Percentiles rank a stretch among this genome's conserved stretches.
phyloP scores from a whole-genome alignment of 2,797 vertebrate genomes.

The Galaxias olidus region DNA sequence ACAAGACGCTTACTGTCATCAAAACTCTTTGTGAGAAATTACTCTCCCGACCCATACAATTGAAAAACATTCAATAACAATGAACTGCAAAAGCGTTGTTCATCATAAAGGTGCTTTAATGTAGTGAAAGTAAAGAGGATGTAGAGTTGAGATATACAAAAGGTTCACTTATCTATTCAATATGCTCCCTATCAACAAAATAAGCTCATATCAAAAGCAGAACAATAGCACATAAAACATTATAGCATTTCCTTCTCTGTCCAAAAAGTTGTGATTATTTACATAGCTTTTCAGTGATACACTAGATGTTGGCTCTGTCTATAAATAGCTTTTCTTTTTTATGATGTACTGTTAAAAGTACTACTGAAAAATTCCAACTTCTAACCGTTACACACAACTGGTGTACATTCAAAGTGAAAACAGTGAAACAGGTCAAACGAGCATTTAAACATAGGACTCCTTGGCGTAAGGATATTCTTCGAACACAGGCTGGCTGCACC shows the following conservation, averaged over 20 bases:
- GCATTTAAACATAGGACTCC: constrained; percentile 89
- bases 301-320: constrained; percentile 57
- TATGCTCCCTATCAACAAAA: constrained; percentile 35
- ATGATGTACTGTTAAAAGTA: constrained; percentile 65
- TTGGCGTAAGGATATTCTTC: constrained; percentile 86
- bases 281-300: constrained; percentile 72
- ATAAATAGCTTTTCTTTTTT: constrained; percentile 41
- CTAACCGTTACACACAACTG: constrained; percentile 34
- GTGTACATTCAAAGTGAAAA: constrained; percentile 51
- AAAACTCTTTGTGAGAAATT: too few species aligned
- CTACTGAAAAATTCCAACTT: constrained; percentile 55
- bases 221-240: constrained; percentile 22
- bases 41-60: neutral
- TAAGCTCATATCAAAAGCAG: constrained; percentile 22
- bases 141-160: constrained; percentile 43
- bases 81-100: constrained; percentile 33
- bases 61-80: neutral
- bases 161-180: constrained; percentile 27
- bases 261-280: constrained; percentile 48
- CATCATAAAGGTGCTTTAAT: constrained; percentile 79
- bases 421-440: constrained; percentile 8
- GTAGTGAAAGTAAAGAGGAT: constrained; percentile 81
- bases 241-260: constrained; percentile 58
- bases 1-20: neutral
- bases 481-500: constrained; percentile 86